phyloP scores from a whole-genome alignment of 1,140 invertebrate species.

The Micrasema longulum region DNA sequence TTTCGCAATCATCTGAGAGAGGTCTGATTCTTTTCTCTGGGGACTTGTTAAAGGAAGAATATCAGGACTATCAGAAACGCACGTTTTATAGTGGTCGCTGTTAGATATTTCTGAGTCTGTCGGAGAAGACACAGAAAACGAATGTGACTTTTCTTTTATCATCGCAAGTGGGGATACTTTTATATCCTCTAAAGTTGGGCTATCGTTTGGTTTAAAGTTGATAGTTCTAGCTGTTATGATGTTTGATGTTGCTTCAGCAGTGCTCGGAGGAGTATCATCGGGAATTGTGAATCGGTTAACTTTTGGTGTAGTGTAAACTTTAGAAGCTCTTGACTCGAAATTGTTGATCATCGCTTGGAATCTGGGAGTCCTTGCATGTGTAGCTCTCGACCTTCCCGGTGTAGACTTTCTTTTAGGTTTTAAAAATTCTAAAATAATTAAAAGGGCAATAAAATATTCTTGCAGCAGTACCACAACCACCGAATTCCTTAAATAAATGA shows the following conservation, averaged over 20 bases:
- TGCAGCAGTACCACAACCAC: no score
- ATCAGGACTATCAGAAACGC: slow-evolving; percentile 12
- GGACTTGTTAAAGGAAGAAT: not conserved
- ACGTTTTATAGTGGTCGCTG: slow-evolving; percentile 43
- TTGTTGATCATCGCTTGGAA: slow-evolving; percentile 67
- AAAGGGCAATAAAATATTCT: not conserved
- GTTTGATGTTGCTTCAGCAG: slow-evolving; percentile 56
- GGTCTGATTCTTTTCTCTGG: slow-evolving; percentile 19
- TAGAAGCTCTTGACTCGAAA: slow-evolving; percentile 58
- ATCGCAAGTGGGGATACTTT: slow-evolving; percentile 21
- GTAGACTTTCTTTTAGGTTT: slow-evolving; percentile 65
- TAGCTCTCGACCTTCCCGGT: slow-evolving; percentile 60
- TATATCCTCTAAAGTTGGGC: slow-evolving; percentile 54
- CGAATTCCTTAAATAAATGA: no score
- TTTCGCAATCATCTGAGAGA: slow-evolving; percentile 60
- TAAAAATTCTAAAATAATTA: slow-evolving; percentile 59
- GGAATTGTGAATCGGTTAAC: slow-evolving; percentile 53
- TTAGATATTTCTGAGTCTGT: slow-evolving; percentile 39
- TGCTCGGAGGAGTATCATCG: slow-evolving; percentile 60
- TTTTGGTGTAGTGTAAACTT: slow-evolving; percentile 41
- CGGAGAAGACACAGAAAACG: slow-evolving; percentile 10
- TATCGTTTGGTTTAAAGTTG: slow-evolving; percentile 63
- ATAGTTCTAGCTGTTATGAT: slow-evolving; percentile 61
- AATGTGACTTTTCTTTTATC: slow-evolving; percentile 15
- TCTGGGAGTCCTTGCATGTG: slow-evolving; percentile 59